Conservation (phyloP, 2,113 vertebrate genomes). For the Nothoprocta pentlandii region DNA sequence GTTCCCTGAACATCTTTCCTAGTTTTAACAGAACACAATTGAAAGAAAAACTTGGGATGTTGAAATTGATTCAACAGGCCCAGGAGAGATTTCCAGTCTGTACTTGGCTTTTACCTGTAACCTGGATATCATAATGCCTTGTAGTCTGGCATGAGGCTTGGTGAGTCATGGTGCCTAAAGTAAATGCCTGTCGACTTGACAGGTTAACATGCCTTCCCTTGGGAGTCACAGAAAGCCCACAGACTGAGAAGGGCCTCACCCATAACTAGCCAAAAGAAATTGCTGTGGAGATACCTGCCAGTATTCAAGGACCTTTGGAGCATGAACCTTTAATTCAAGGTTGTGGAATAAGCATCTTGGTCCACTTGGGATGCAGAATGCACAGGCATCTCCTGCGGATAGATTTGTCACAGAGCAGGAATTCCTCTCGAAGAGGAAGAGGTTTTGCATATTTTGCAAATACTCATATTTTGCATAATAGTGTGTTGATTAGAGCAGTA, state of each 20-base stretch:
- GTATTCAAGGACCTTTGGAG: background rate
- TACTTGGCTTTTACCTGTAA: background rate
- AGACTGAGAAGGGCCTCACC: background rate
- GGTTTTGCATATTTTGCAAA: conserved; percentile 64
- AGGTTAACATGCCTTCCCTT: background rate
- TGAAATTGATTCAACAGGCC: background rate
- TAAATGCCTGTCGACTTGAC: background rate
- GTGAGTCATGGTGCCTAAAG: background rate
- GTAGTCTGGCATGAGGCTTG: background rate
- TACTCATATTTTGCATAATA: conserved; percentile 33
- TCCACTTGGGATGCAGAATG: background rate
- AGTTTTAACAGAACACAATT: background rate
- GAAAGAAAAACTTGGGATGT: background rate
- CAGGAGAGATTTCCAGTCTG: background rate
- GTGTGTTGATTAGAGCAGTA: conserved; percentile 24
- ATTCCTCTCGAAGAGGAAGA: background rate
- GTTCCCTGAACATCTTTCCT: background rate
- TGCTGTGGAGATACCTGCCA: background rate
- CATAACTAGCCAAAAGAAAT: background rate
- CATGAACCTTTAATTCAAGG: background rate
- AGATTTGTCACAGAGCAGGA: conserved; percentile 46
- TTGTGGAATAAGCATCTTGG: background rate
- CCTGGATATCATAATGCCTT: background rate
- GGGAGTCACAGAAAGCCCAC: background rate
- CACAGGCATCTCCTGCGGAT: conserved; percentile 20